These are phyloP conservation scores for Helleia helle DNA, from an alignment of 2,888 invertebrate species.

Conservation along the genomic window DNA sequence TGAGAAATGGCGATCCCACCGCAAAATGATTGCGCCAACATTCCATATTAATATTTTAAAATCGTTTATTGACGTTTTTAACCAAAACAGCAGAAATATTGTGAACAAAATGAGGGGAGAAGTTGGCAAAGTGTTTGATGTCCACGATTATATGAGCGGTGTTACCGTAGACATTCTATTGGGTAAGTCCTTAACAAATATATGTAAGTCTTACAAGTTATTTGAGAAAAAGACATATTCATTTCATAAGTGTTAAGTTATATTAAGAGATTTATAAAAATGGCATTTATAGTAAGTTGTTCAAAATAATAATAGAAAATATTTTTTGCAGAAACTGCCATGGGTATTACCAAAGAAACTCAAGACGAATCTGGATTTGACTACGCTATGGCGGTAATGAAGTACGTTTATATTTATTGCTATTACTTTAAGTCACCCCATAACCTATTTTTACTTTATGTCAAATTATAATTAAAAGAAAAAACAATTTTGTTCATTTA, in stretches of 20 bases:
- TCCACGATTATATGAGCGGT: conserved; percentile 86
- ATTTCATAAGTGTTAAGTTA: no score
- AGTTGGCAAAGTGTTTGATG: conserved; percentile 81
- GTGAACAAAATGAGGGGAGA: conserved; percentile 78
- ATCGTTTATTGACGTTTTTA: conserved; percentile 84
- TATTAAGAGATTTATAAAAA: no score
- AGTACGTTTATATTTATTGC: conserved; percentile 53
- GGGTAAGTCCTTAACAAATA: conserved; percentile 66
- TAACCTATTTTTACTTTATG: no score
- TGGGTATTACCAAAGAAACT: conserved; percentile 85
- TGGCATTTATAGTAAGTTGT: no score
- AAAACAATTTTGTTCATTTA: not conserved
- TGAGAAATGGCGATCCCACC: conserved; percentile 85
- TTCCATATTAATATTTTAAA: conserved; percentile 89
- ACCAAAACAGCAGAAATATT: conserved; percentile 80
- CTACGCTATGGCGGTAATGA: conserved; percentile 90
- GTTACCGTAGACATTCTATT: conserved; percentile 85
- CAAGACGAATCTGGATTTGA: conserved; percentile 83
- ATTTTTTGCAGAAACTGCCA: conserved; percentile 84
- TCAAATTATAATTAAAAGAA: not conserved
- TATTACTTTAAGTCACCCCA: no score
- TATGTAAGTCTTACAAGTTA: no score
- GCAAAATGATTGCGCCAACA: conserved; percentile 88
- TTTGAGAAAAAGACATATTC: no score
- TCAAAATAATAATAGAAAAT: no score